These are phyloP conservation scores for Menidia menidia DNA, from an alignment of 2,797 vertebrate species.

Conservation along the genomic window DNA sequence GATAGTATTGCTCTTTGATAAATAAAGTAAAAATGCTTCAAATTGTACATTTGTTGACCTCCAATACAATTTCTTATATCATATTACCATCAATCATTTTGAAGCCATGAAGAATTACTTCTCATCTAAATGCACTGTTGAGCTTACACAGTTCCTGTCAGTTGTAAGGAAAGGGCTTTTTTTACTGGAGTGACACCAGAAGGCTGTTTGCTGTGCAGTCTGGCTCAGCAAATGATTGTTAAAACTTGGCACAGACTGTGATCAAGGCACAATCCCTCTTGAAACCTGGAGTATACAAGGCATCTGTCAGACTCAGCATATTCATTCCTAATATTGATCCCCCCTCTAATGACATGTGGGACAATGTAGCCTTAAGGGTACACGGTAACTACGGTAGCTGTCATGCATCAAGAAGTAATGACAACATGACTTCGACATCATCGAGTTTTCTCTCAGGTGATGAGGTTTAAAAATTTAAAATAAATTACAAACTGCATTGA, in stretches of 20 bases:
- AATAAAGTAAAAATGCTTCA: not conserved
- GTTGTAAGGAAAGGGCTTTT: constrained; percentile 17
- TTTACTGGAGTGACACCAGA: constrained; percentile 53
- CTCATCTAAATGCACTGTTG: constrained; percentile 1
- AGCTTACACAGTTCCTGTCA: constrained; percentile 62
- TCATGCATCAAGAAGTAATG: no score
- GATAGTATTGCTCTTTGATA: not conserved
- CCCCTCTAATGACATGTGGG: constrained; percentile 40
- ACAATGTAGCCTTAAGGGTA: not conserved
- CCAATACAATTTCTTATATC: not conserved
- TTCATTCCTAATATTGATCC: constrained; percentile 50
- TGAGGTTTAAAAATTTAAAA: no score
- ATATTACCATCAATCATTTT: not conserved
- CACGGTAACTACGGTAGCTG: no score
- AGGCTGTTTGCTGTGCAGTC: constrained; percentile 54
- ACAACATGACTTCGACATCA: no score
- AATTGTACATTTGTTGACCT: not conserved
- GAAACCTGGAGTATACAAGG: constrained; percentile 23
- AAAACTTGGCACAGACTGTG: constrained; percentile 46
- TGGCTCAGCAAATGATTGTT: constrained; percentile 64
- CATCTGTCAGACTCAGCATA: constrained; percentile 61
- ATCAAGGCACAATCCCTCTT: constrained; percentile 20
- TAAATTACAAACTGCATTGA: no score
- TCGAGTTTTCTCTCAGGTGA: no score
- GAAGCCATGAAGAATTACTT: not conserved